Base-by-base conservation (phyloP, 2,797 vertebrate species). In the Mus minutoides region DNA sequence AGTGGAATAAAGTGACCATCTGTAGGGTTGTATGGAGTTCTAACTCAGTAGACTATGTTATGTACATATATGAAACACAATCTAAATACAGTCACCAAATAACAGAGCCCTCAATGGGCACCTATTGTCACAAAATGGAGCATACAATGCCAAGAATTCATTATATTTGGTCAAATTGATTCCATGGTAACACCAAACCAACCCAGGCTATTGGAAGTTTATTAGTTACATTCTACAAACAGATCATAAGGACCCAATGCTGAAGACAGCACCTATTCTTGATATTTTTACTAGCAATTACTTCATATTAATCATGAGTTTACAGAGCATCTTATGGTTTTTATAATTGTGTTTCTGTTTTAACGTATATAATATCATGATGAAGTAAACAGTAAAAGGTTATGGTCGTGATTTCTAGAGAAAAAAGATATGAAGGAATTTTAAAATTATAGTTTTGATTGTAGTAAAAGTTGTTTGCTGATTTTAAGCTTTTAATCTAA, bases 321-420 rank as follows among this genome's bases (percentile, higher is more conserved):
- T 83, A 89, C 10, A 75, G 46, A 83, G 14, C 2, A 83, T 78
- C 26, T 56, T 83, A 14, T 12, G 58, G 6, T 62, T 86, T 78
- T 22, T 90, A 64, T 90, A 86, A 83, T 94, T 92, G 58, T 89
- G 1, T 88, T 24, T 80, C 3, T 10, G 92, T 52, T 83, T 67
- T 83, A 94, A 84, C 3, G 60, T 75, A 94, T 67, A 79, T 40
- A 87, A 60, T 58, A 86, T 82, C 3, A 73, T 37, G 7, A 31
- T 87, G 34, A 95, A 94, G 92, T 90, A 17, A 40, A 90, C 37
- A 87, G 34, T 19, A 80, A 29, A 88, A 56, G 10, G 83, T 75
- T n/a, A 91, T 34, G 1, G 8, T 34, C 29, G 90, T 92, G 4
- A 92, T 88, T 94, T 92, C 3, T 92, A 56, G 12, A 54, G 40